Base-by-base conservation (phyloP, 2,113 vertebrate species). In the Dicaeum eximium region DNA sequence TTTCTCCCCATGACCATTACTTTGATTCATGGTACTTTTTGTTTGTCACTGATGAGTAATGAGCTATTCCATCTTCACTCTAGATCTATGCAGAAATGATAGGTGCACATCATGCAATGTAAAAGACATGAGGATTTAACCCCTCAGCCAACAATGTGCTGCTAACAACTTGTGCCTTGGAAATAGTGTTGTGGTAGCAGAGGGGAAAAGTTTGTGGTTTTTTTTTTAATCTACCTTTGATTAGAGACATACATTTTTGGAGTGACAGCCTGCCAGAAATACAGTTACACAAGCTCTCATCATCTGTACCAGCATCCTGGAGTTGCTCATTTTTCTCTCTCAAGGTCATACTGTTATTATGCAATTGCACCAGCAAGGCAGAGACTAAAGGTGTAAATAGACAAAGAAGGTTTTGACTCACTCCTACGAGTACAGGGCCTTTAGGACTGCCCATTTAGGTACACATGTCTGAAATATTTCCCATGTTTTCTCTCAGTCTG, bases 1-100 rank as follows among this genome's bases (percentile, higher is more conserved):
- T 45, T 7, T 0, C 1, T 24, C 31, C 20, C 40, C 57, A 50
- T 47, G 47, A 88, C 70, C 61, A 64, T 85, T 95, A 82, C 51
- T 92, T 94, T 95, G 89, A 95, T 94, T 96, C 89, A 88, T 58
- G 45, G 67, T 75, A 79, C 69, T 86, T 97, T 94, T 92, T 92
- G 40, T 93, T 92, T 64, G 81, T 57, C 62, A 18, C 38, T 66
- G 67, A 37, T 86, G 74, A 93, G 54, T 87, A 94, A 90, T 70
- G 35, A 90, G 51, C 60, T 80, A 72, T 86, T 92, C 74, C 60
- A 56, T 93, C 71, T 66, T 80, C 21, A 7, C 47, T 87, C 69
- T 38, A 74, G 81, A 66, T 70, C 90, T 65, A 47, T 56, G 80
- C 53, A 93, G 88, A 86, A 72, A 69, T 66, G 74, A 86, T 21